Percentiles rank a stretch among this genome's conserved stretches.
These are phyloP conservation scores for Tinea pellionella DNA, from an alignment of 2,888 invertebrate species.

Conservation along the genomic window DNA sequence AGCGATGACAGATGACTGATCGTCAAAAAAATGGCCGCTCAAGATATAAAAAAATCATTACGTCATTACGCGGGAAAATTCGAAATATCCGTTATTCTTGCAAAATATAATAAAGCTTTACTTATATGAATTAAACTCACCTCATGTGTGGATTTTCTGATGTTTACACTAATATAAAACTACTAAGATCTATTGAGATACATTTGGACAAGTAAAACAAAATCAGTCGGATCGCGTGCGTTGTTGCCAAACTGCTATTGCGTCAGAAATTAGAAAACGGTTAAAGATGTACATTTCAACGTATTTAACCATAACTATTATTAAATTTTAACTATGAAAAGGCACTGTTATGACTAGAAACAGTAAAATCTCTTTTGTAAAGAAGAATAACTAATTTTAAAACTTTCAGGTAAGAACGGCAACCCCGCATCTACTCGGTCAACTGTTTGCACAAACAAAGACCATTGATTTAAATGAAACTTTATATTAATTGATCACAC, in stretches of 20 bases:
- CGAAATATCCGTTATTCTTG: slow-evolving; percentile 36
- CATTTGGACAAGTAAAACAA: slow-evolving; percentile 27
- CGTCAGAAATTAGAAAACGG: slow-evolving; percentile 55
- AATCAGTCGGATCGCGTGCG: slow-evolving; percentile 25
- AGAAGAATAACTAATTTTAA: neutral
- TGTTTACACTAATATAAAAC: slow-evolving; percentile 21
- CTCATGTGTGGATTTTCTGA: slow-evolving; percentile 4
- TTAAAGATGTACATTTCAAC: slow-evolving; percentile 6
- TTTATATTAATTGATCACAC: neutral
- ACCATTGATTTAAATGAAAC: neutral
- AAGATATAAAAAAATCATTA: slow-evolving; percentile 28
- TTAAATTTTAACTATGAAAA: neutral
- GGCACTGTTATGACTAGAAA: slow-evolving; percentile 8
- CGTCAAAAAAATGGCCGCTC: slow-evolving; percentile 46
- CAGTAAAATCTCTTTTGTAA: neutral
- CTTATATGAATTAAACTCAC: slow-evolving; percentile 13
- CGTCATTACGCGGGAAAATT: slow-evolving; percentile 61
- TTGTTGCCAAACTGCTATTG: slow-evolving; percentile 65
- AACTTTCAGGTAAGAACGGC: neutral
- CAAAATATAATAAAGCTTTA: slow-evolving; percentile 18
- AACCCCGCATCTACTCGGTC: neutral
- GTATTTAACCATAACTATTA: neutral
- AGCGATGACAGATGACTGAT: slow-evolving; percentile 52
- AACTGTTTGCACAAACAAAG: neutral
- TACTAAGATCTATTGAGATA: slow-evolving; percentile 37